Evolutionary conservation across 2,888 invertebrate species (phyloP), one percentile per base, ranked within the genome.

Genomic region (Lycophotia porphyrea): DNA sequence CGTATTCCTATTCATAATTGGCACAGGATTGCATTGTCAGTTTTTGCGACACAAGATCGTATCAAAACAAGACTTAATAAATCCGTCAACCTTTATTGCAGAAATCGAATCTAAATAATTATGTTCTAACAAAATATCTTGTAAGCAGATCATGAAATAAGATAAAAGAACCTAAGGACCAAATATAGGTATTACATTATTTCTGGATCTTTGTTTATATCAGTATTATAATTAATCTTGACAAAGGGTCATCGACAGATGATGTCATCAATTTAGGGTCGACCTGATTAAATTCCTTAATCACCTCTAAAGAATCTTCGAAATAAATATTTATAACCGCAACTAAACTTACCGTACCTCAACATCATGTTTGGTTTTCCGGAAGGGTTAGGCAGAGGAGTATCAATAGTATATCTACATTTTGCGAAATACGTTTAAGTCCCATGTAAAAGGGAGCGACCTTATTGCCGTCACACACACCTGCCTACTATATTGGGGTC

Each of bases 211-310:
- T 31, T 64, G 3, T 52, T 36, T 65, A 44, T 71, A 72, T 8
- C 11, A 61, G n/a, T 69, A 61, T 72, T 66, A 60, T 52, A 44
- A 78, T 73, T 52, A 39, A 61, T 66, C n/a, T 34, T 55, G 52
- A 47, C 39, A 55, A n/a, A 47, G 24, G 44, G 24, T 47, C 18
- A 27, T 47, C 44, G 24, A 55, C 36, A 47, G 44, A 79, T 74
- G 66, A 67, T 74, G 63, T 63, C 63, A 78, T 58, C 39, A 47
- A 71, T 24, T 13, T 78, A 55, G 34, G 21, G 39, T 47, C 61
- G 55, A 74, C 8, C 24, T 42, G 47, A 49, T 42, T 49, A 18
- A 63, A 74, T 73, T 4, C 63, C 15, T 67, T 66, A 79, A 34
- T 61, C 52, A 66, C 31, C 15, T 52, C 4, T 21, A 34, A 78